phyloP scores from a whole-genome alignment of 2,113 vertebrate species.

The Reinhardtius hippoglossoides region DNA sequence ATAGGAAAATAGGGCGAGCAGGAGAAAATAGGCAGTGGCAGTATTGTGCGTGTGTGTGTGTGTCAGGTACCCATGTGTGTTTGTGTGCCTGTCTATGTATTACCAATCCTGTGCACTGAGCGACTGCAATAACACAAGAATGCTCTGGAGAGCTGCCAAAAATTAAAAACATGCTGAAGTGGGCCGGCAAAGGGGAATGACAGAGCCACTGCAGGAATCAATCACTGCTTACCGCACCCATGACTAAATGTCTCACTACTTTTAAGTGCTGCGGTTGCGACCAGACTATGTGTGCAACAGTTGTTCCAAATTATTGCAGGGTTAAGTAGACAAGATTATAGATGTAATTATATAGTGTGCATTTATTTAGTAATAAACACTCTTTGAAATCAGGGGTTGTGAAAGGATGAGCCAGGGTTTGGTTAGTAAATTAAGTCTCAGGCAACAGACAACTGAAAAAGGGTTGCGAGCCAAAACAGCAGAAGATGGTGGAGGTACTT shows the following conservation, averaged over 20 bases:
- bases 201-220: conserved; percentile 35
- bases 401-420: neutral
- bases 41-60: conserved; percentile 11
- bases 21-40: conserved; percentile 32
- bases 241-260: conserved; percentile 10
- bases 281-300: neutral
- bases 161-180: conserved; percentile 50
- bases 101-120: conserved; percentile 4
- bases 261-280: neutral
- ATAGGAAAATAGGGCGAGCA: conserved; percentile 21
- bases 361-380: conserved; percentile 2
- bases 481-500: neutral
- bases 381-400: conserved; percentile 17
- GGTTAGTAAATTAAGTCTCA: neutral
- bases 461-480: neutral
- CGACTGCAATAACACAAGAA: conserved; percentile 62
- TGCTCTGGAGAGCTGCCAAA: conserved; percentile 62
- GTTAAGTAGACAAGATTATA: neutral
- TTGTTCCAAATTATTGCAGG: neutral
- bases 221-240: conserved; percentile 7
- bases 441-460: neutral
- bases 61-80: neutral
- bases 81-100: neutral
- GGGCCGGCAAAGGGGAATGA: conserved; percentile 20
- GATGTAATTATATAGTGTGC: too few species aligned